Conservation (phyloP, 2,113 vertebrate genomes). For the Ceyx melanurus region DNA sequence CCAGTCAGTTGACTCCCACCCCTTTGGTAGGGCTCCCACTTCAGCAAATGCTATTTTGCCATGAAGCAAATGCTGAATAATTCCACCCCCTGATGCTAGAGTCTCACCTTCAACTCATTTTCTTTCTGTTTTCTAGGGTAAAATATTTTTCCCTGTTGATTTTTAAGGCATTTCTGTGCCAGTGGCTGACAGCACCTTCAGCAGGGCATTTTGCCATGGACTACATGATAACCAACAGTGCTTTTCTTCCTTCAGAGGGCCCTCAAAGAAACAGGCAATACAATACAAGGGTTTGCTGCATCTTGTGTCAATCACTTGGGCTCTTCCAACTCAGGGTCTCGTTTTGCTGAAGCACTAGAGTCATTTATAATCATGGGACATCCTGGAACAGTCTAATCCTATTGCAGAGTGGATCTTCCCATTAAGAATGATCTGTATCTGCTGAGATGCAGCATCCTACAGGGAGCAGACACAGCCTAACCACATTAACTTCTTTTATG, state of each 20-base stretch:
- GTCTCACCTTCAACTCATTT: not conserved
- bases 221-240: not conserved
- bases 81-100: not conserved
- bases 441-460: not conserved
- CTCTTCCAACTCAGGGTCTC: not conserved
- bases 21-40: not conserved
- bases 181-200: not conserved
- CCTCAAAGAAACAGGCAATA: not conserved
- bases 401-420: not conserved
- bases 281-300: not conserved
- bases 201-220: not conserved
- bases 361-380: not conserved
- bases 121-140: not conserved
- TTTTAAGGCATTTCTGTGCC: not conserved
- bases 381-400: constrained; percentile 2
- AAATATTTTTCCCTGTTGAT: not conserved
- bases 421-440: not conserved
- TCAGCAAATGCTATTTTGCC: not conserved
- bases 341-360: not conserved
- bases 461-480: constrained; percentile 14
- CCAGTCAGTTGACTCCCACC: not conserved
- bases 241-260: not conserved
- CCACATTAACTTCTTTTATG: constrained; percentile 1
- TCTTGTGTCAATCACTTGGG: not conserved
- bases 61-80: not conserved